Percentiles rank a stretch among this genome's conserved stretches.
Evolutionary conservation across 1,140 invertebrate species (phyloP).

Genomic region (Apis dorsata): DNA sequence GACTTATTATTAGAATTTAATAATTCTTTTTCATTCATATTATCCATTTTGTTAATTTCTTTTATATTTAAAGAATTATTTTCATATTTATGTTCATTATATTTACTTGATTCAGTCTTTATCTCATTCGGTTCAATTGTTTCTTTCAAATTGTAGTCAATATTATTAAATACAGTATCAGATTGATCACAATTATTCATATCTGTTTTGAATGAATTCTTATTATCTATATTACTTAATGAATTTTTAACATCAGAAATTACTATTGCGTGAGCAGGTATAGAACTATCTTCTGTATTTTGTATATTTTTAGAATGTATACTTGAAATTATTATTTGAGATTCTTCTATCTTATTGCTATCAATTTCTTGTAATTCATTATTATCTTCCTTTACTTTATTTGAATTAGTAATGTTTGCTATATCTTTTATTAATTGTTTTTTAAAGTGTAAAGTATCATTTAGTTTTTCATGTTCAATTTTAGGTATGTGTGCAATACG

Average conservation of each 20-base stretch:
- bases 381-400: not conserved
- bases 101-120: not conserved
- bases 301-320: not conserved
- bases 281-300: not conserved
- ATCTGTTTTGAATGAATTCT: too few relatives aligned
- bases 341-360: not conserved
- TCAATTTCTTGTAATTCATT: not conserved
- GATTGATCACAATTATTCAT: not conserved
- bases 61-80: not conserved
- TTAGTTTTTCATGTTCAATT: not conserved
- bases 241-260: not conserved
- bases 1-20: not conserved
- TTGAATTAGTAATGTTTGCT: not conserved
- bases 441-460: not conserved
- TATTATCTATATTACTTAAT: not conserved
- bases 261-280: not conserved
- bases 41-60: too few relatives aligned
- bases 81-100: not conserved
- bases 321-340: not conserved
- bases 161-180: not conserved
- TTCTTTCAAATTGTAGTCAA: not conserved
- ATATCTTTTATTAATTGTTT: not conserved
- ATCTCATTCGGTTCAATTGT: not conserved
- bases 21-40: not conserved
- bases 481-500: constrained; percentile 64